Evolutionary conservation across 2,888 invertebrate genomes (phyloP).

Genomic region (Megaustenia siamemsis): DNA sequence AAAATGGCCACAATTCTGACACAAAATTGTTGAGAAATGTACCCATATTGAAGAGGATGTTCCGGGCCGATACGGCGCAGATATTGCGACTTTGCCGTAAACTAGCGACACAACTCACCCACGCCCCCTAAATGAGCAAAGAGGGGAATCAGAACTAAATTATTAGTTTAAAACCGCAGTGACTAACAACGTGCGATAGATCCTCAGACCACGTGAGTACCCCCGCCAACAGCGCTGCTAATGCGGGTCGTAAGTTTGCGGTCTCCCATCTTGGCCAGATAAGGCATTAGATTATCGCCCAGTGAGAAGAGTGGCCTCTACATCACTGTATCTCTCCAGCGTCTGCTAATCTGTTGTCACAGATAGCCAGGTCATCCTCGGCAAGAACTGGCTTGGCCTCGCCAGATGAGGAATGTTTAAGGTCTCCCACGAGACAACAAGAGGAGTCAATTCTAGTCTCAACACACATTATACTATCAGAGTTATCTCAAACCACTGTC

Average conservation of each 20-base stretch:
- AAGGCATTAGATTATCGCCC: background rate
- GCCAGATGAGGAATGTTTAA: background rate
- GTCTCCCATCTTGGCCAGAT: background rate
- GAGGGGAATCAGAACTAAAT: too few relatives aligned
- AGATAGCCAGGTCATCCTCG: background rate
- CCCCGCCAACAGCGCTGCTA: background rate
- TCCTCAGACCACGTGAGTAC: too few relatives aligned
- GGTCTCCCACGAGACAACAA: background rate
- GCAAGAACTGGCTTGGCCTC: background rate
- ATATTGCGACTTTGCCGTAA: too few relatives aligned
- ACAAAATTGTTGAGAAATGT: too few relatives aligned
- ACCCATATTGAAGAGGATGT: too few relatives aligned
- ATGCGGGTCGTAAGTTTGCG: constrained; percentile 13
- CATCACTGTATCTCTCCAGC: background rate
- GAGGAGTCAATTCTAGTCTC: background rate
- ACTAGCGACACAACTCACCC: too few relatives aligned
- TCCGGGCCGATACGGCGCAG: too few relatives aligned
- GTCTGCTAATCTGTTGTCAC: background rate
- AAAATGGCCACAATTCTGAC: too few relatives aligned
- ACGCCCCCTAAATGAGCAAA: too few relatives aligned
- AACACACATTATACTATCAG: background rate
- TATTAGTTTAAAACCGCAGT: too few relatives aligned
- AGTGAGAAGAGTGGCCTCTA: background rate
- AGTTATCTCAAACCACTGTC: constrained; percentile 3
- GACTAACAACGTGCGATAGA: too few relatives aligned